Base-by-base conservation (phyloP, 2,888 invertebrate species). In the Tridacna gigas region DNA sequence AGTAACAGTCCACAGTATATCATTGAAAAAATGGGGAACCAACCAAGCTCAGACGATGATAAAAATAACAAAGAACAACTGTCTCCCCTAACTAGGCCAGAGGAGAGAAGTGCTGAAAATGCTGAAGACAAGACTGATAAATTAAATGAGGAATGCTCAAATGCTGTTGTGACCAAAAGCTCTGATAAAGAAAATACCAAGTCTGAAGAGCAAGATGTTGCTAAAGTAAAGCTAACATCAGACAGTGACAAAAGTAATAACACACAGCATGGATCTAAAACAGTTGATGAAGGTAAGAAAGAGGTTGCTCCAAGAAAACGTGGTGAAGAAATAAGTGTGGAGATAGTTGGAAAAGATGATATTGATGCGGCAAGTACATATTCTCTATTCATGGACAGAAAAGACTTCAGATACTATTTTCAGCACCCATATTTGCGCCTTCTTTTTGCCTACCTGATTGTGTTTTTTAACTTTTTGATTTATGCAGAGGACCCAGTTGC, bases 401-500 rank as follows among this genome's bases (percentile, higher is more conserved):
- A 94, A 83, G 95, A 95, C 89, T 91, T 92, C 79, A 94, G 95
- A 48, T 96, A 95, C 90, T 95, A 95, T 90, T 95, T 96, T 90
- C 95, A 95, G 90, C 95, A 96, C 89, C 96, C 96, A 9, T 95
- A 95, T 89, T 92, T 95, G 37, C 91, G 96, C 25, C 92, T 95
- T n/a, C 94, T 95, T 88, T 92, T 95, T 74, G 95, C 95, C 12
- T 95, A 95, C 88, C 94, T 95, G 86, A 95, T 95, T 66, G 95
- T 95, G 73, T 95, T 95, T 90, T 95, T 95, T 90, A 96, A 96
- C 90, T 95, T 96, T 89, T 93, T 95, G 63, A 94, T 96, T 26
- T 96, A 95, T 90, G 96, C 95, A 13, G 96, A 96, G 87, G 96
- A 96, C 88, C 96, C 95, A 0, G 95, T 96, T 47, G 95, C 95